Evolutionary conservation across 2,888 invertebrate species (phyloP).

Genomic region (Eueremaeus valkanovi): DNA sequence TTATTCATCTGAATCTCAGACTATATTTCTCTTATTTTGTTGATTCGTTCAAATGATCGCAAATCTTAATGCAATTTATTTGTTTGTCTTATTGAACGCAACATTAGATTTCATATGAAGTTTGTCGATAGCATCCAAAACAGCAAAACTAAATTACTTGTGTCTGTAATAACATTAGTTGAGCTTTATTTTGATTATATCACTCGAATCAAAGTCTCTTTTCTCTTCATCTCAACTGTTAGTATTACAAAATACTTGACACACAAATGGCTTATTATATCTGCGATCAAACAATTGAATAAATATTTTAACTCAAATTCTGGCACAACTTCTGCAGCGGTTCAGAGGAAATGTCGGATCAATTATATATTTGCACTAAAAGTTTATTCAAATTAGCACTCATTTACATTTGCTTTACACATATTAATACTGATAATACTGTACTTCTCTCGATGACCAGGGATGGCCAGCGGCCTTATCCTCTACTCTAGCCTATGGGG

Average conservation of each 20-base stretch:
- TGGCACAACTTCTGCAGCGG: too few relatives aligned
- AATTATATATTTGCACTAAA: neutral
- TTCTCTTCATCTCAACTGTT: neutral
- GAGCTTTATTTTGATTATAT: neutral
- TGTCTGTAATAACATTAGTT: neutral
- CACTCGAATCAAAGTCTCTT: neutral
- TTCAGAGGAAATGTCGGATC: neutral
- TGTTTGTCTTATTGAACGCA: constrained; percentile 2
- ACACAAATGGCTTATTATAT: constrained; percentile 6
- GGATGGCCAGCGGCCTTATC: too few relatives aligned
- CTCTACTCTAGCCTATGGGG: too few relatives aligned
- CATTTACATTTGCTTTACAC: neutral
- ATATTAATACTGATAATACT: too few relatives aligned
- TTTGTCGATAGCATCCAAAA: neutral
- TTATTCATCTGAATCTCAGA: constrained; percentile 8
- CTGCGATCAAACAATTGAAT: neutral
- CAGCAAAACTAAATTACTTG: neutral
- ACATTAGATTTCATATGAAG: constrained; percentile 22
- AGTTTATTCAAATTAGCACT: neutral
- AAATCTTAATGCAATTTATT: constrained; percentile 34
- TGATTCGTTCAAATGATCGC: constrained; percentile 22
- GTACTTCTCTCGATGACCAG: too few relatives aligned
- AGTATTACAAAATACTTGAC: constrained; percentile 2
- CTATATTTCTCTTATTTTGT: constrained; percentile 11
- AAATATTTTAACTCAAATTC: neutral